These are phyloP conservation scores for Tolmerus cingulatus DNA, from an alignment of 2,888 invertebrate species.

Conservation along the genomic window DNA sequence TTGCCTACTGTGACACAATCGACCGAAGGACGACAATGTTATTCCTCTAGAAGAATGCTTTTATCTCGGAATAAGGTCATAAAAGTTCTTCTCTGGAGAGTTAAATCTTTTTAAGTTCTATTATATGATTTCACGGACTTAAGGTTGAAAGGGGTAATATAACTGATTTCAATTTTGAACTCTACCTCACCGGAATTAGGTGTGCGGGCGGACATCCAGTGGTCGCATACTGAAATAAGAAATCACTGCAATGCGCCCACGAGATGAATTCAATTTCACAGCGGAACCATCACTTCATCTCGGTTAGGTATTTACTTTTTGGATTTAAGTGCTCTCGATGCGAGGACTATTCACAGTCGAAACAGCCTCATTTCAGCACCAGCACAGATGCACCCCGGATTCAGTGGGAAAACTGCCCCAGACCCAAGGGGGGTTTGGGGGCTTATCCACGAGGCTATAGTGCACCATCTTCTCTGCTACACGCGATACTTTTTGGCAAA, in stretches of 20 bases:
- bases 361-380: not conserved
- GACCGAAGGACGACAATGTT: not conserved
- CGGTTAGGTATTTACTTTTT: not conserved
- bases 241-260: conserved; percentile 7
- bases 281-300: not conserved
- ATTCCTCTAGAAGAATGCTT: not conserved
- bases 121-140: not conserved
- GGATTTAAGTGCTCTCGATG: conserved; percentile 1
- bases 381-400: not conserved
- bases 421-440: not conserved
- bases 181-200: not conserved
- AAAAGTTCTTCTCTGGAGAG: not conserved
- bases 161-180: not conserved
- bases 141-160: not conserved
- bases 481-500: conserved; percentile 41
- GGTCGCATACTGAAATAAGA: not conserved
- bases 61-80: not conserved
- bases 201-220: not conserved
- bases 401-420: not conserved
- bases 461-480: conserved; percentile 19
- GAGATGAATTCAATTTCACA: conserved; percentile 16
- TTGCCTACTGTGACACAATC: not conserved
- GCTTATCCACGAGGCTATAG: not conserved
- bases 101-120: not conserved
- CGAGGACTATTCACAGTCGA: not conserved